These are phyloP conservation scores for Masnerella sp. DNA, from an alignment of 2,888 invertebrate genomes.

Conservation along the genomic window DNA sequence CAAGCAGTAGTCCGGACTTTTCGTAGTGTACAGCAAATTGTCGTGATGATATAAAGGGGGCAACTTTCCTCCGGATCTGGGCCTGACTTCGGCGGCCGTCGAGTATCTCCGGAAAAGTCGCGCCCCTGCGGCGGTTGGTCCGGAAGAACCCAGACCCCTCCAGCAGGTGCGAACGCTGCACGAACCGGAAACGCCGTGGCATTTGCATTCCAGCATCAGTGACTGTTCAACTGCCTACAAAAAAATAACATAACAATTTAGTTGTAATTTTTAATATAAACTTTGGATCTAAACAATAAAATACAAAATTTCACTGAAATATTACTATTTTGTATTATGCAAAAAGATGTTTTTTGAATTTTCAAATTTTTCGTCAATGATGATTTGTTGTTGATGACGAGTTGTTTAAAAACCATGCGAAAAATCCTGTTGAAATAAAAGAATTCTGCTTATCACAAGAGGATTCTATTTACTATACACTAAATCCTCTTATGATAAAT, in stretches of 20 bases:
- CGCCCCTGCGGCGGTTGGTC: conserved; percentile 80
- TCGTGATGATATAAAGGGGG: conserved; percentile 78
- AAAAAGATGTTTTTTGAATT: too few species aligned
- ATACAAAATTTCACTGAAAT: neutral
- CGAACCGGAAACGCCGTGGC: conserved; percentile 91
- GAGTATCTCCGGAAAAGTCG: conserved; percentile 81
- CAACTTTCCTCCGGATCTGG: conserved; percentile 73
- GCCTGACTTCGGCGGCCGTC: conserved; percentile 79
- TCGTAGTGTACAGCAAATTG: conserved; percentile 86
- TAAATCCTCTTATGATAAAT: too few species aligned
- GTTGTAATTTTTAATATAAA: too few species aligned
- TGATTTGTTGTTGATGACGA: too few species aligned
- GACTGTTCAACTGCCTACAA: conserved; percentile 82
- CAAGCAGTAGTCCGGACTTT: conserved; percentile 89
- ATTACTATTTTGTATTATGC: neutral
- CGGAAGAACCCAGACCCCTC: conserved; percentile 81
- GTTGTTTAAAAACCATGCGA: too few species aligned
- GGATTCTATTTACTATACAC: too few species aligned
- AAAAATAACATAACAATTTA: neutral
- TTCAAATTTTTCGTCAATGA: too few species aligned
- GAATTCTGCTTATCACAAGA: too few species aligned
- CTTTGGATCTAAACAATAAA: too few species aligned
- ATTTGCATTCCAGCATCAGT: conserved; percentile 85
- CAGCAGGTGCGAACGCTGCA: conserved; percentile 91
- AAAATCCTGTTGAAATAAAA: too few species aligned